Conservation (phyloP, 2,888 invertebrate genomes). For the Serripes groenlandicus region DNA sequence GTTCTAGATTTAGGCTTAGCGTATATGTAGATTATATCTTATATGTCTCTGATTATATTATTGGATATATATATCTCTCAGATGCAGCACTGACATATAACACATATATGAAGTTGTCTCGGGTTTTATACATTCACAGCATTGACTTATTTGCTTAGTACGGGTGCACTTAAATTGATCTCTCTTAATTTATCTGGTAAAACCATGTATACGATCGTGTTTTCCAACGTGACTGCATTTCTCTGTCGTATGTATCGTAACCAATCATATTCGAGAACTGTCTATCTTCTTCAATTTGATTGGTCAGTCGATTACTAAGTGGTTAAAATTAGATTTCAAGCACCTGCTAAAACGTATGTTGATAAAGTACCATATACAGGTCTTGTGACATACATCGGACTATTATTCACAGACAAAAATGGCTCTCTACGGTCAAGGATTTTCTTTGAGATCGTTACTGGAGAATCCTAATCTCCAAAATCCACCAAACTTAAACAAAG, state of each 20-base stretch:
- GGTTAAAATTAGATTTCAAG: slow-evolving; percentile 1
- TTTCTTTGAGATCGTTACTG: slow-evolving; percentile 78
- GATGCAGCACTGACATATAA: no score
- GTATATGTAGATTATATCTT: no score
- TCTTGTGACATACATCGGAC: no score
- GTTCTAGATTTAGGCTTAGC: no score
- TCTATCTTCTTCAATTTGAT: background rate
- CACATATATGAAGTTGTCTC: no score
- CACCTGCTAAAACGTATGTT: slow-evolving; percentile 8
- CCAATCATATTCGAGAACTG: background rate
- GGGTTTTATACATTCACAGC: no score
- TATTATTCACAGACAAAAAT: no score
- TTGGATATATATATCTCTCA: no score
- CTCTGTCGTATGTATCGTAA: background rate
- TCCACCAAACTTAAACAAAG: slow-evolving; percentile 69
- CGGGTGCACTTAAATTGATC: no score
- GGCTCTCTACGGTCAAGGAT: slow-evolving; percentile 61
- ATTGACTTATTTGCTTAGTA: no score
- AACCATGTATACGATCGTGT: slow-evolving; percentile 13
- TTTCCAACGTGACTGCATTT: slow-evolving; percentile 49
- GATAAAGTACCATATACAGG: background rate
- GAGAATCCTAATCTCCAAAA: slow-evolving; percentile 79
- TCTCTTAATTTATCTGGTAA: no score
- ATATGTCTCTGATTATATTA: no score
- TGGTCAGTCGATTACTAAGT: background rate